Evolutionary conservation across 64 coral and sea anemone species (phyloP).

Genomic region (Actinia equina): DNA sequence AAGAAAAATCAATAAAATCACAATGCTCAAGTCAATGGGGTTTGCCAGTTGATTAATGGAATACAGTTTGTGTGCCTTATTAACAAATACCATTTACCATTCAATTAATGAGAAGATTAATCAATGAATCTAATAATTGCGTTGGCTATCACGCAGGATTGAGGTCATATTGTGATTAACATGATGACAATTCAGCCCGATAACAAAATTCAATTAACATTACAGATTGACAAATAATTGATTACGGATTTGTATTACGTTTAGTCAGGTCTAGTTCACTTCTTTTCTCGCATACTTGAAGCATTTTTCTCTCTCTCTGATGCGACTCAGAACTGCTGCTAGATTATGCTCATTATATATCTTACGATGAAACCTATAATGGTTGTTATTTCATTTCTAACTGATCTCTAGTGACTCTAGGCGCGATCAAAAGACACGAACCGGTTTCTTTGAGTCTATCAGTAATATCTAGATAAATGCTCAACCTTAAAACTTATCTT

Average conservation of each 20-base stretch:
- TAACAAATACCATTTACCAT: constrained; percentile 10
- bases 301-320: not conserved
- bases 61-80: constrained; percentile 7
- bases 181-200: not conserved
- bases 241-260: not conserved
- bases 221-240: constrained; percentile 10
- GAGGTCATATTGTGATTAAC: not conserved
- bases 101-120: constrained; percentile 16
- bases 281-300: not conserved
- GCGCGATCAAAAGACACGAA: not conserved
- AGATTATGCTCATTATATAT: no score
- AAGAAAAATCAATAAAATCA: not conserved
- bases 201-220: constrained; percentile 14
- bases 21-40: constrained; percentile 3
- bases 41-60: constrained; percentile 15
- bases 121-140: constrained; percentile 13
- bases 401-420: no score
- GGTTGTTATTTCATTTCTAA: no score
- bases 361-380: no score
- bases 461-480: not conserved
- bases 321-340: not conserved
- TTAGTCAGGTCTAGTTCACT: not conserved
- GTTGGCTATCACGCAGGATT: not conserved
- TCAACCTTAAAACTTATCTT: not conserved
- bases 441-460: not conserved